Conservation (phyloP, 1,140 invertebrate species). For the Neotoxoptera formosana region DNA sequence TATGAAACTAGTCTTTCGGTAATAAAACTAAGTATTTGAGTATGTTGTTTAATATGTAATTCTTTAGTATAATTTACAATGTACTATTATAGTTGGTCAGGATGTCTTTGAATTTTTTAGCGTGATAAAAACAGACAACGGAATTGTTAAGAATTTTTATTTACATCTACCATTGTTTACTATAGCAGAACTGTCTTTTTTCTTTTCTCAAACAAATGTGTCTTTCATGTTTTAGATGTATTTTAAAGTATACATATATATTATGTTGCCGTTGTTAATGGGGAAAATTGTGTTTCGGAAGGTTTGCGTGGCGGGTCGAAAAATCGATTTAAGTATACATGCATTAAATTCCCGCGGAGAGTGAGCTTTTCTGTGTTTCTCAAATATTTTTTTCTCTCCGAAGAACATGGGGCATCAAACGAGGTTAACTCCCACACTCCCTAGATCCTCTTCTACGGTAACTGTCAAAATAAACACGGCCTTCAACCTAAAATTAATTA, state of each 20-base stretch:
- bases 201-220: background rate
- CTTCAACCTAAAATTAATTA: slow-evolving; percentile 31
- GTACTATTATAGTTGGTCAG: background rate
- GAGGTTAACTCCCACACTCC: background rate
- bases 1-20: background rate
- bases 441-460: background rate
- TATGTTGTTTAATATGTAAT: background rate
- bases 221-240: background rate
- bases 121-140: background rate
- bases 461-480: slow-evolving; percentile 31
- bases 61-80: background rate
- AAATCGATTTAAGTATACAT: background rate
- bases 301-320: background rate
- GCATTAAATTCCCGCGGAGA: background rate
- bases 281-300: background rate
- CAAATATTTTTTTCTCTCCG: background rate
- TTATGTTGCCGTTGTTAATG: background rate
- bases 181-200: background rate
- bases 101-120: background rate
- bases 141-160: background rate
- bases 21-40: background rate
- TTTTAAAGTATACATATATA: slow-evolving; percentile 1
- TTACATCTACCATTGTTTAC: background rate
- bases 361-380: background rate
- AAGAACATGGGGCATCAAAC: background rate